Evolutionary conservation across 2,797 vertebrate species (phyloP).

Genomic region (Echiichthys vipera): DNA sequence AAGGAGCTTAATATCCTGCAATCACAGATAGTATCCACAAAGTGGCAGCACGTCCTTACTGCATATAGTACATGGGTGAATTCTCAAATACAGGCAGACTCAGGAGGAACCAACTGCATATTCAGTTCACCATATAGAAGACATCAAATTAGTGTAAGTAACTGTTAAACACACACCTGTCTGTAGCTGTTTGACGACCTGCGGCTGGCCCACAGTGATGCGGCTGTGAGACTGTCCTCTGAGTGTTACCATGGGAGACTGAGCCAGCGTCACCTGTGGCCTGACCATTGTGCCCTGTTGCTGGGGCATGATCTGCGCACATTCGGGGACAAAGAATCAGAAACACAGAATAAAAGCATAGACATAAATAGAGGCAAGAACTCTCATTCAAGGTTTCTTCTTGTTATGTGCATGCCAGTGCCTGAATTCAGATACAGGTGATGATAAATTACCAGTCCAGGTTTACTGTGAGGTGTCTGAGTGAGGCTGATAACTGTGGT

Average conservation of each 20-base stretch:
- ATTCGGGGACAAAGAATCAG: conserved; percentile 22
- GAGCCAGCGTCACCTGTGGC: conserved; percentile 90
- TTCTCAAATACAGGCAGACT: neutral
- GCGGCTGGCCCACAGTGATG: conserved; percentile 89
- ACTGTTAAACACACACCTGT: conserved; percentile 41
- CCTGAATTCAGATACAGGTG: neutral
- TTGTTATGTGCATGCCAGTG: neutral
- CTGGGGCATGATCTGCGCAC: conserved; percentile 79
- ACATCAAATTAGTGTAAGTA: neutral
- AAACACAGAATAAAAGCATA: neutral
- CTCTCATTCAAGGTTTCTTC: neutral
- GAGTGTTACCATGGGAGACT: conserved; percentile 90
- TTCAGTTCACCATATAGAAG: neutral
- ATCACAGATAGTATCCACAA: conserved; percentile 41
- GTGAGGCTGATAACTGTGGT: conserved; percentile 91
- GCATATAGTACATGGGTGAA: neutral
- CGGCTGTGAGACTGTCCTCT: conserved; percentile 87
- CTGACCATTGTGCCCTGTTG: conserved; percentile 88
- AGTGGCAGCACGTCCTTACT: conserved; percentile 45
- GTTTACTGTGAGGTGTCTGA: conserved; percentile 88
- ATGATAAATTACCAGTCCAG: conserved; percentile 84
- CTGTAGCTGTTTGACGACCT: conserved; percentile 90
- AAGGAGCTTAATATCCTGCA: neutral
- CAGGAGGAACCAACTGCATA: neutral
- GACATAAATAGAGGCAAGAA: neutral